Conservation (phyloP, 2,797 vertebrate species). For the Lepilemur septentrionalis region DNA sequence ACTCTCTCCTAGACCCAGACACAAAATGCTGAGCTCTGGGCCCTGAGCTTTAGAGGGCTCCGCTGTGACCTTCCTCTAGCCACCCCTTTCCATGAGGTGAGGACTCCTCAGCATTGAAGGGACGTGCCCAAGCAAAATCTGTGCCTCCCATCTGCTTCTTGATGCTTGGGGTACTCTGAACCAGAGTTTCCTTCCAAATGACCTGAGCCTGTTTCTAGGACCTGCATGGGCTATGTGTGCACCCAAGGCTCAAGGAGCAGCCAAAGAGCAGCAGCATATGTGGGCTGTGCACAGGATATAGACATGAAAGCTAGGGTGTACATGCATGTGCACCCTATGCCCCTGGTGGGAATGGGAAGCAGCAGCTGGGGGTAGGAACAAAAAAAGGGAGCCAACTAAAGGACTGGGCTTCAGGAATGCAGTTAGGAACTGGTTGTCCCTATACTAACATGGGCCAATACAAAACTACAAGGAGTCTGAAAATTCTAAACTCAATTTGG, state of each 20-base stretch:
- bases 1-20: background rate
- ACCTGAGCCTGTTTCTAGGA: background rate
- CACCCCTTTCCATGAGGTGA: background rate
- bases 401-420: too few species aligned
- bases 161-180: background rate
- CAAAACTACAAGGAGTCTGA: background rate
- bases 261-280: background rate
- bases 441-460: background rate
- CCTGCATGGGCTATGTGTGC: background rate
- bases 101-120: background rate
- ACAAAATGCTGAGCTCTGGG: background rate
- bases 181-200: background rate
- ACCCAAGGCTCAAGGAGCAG: background rate
- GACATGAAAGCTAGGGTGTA: background rate
- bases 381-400: background rate
- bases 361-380: rapidly evolving
- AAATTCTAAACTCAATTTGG: background rate
- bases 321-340: background rate
- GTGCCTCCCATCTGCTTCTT: background rate
- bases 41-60: background rate
- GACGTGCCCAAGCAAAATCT: background rate
- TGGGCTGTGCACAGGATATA: background rate
- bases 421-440: background rate
- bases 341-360: background rate
- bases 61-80: background rate